Base-by-base conservation (phyloP, 2,797 vertebrate species). In the Denticeps clupeoides region DNA sequence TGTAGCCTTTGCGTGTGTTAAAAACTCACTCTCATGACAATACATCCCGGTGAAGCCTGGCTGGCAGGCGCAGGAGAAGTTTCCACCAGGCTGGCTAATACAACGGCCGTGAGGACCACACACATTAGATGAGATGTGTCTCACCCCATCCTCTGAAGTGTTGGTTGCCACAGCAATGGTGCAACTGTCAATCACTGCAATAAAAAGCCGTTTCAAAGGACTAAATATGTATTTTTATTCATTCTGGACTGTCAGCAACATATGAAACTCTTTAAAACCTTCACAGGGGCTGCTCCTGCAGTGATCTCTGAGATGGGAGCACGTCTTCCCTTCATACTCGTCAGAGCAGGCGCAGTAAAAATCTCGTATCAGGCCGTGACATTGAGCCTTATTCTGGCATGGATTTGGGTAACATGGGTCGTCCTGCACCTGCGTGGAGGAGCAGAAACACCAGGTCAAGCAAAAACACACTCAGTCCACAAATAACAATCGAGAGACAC, bases 121-220 rank as follows among this genome's bases (percentile, higher is more conserved):
- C 45, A 92, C 88, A 1, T 84, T 86, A 13, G 88, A 88, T 0
- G 87, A 89, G 46, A 87, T 84, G 57, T 78, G 71, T 52, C 87
- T 80, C 49, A 84, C 74, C 37, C 74, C 75, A 59, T 78, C 81
- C 19, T 74, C 73, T 1, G 82, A 86, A 46, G 72, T 56, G 41
- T 90, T 86, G 55, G 83, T 80, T 32, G 83, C 85, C 23, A 88
- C 77, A 4, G 90, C 88, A 13, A 93, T 77, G 1, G 89, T 91
- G 58, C 93, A 97, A 67, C 93, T 87, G 65, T 97, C 93, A 56
- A 97, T 89, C 65, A 92, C 93, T 97, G 56, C n/a, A n/a, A n/a
- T n/a, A n/a, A n/a, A n/a, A n/a, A n/a, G n/a, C n/a, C n/a, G n/a
- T n/a, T n/a, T n/a, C n/a, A n/a, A n/a, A n/a, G n/a, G n/a, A n/a